Percentiles rank a stretch among this genome's conserved stretches.
These are phyloP conservation scores for Peromyscus melanophrys DNA, from an alignment of 2,797 vertebrate species.

Conservation along the genomic window DNA sequence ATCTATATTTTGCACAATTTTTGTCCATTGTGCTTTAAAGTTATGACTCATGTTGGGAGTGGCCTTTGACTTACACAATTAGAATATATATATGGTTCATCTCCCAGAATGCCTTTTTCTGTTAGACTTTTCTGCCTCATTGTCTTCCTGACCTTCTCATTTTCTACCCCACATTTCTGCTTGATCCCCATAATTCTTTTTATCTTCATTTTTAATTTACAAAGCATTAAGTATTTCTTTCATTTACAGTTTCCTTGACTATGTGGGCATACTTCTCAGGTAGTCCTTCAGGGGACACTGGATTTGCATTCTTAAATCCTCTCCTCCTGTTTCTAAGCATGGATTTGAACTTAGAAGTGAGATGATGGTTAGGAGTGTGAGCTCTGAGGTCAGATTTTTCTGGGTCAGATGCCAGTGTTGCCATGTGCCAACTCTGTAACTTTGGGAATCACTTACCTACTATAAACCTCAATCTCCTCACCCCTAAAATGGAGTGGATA, in stretches of 20 bases:
- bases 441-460: neutral
- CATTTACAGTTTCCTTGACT: conserved; percentile 21
- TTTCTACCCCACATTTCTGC: conserved; percentile 80
- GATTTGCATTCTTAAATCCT: conserved; percentile 8
- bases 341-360: neutral
- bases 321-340: conserved; percentile 27
- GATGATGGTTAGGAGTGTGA: neutral
- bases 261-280: neutral
- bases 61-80: neutral
- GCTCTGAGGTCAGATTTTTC: neutral
- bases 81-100: conserved; percentile 56
- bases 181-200: conserved; percentile 75
- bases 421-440: neutral
- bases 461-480: neutral
- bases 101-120: conserved; percentile 58
- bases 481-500: neutral
- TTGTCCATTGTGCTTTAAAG: conserved; percentile 57
- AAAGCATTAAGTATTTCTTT: conserved; percentile 61
- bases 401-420: neutral
- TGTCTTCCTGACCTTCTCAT: conserved; percentile 79
- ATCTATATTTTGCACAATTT: conserved; percentile 45
- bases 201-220: neutral
- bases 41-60: conserved; percentile 18
- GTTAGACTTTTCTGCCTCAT: conserved; percentile 83
- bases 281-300: conserved; percentile 1